Evolutionary conservation across 2,888 invertebrate species (phyloP).

Genomic region (Formica aserva): DNA sequence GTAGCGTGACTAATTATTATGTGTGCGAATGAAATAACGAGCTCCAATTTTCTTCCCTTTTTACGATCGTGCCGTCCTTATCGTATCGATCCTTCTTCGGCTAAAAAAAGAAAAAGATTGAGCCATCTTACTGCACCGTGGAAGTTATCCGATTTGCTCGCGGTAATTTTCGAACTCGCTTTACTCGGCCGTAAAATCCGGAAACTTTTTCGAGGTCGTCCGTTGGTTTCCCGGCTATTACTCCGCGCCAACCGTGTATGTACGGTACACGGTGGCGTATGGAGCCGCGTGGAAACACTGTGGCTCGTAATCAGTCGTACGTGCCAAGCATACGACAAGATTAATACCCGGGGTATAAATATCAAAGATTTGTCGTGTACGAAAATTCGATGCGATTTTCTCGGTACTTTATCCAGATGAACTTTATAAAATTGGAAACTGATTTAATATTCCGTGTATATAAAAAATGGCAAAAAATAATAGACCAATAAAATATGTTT

Average conservation of each 20-base stretch:
- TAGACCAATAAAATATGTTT: not conserved
- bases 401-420: not conserved
- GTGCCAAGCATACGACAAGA: conserved; percentile 29
- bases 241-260: conserved; percentile 35
- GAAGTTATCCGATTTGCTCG: conserved; percentile 67
- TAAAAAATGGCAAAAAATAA: not conserved
- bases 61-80: not conserved
- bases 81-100: conserved; percentile 14
- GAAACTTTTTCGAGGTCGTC: conserved; percentile 57
- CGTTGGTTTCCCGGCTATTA: conserved; percentile 60
- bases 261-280: not conserved
- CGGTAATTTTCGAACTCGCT: conserved; percentile 69
- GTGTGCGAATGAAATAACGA: conserved; percentile 4
- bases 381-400: conserved; percentile 11
- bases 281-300: conserved; percentile 7
- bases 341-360: conserved; percentile 32
- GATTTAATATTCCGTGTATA: not conserved
- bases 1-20: not conserved
- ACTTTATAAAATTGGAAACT: not conserved
- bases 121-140: conserved; percentile 37
- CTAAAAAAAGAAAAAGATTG: conserved; percentile 15
- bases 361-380: conserved; percentile 27
- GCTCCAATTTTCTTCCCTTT: not conserved
- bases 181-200: conserved; percentile 66
- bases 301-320: conserved; percentile 40